phyloP scores from a whole-genome alignment of 2,888 invertebrate genomes.

The Cryptosula pallasiana region DNA sequence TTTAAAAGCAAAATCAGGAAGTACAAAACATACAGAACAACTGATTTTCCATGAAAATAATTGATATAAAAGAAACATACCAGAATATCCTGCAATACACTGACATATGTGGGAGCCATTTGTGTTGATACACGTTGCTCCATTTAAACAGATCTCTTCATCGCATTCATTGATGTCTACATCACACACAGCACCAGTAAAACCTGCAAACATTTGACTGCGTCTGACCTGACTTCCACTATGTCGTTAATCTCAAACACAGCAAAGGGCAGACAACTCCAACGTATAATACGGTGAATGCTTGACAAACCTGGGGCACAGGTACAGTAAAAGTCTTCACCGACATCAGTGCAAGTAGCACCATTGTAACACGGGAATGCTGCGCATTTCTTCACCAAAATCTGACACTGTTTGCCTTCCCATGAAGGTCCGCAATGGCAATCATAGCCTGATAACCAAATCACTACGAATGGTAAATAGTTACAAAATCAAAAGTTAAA shows the following conservation, averaged over 20 bases:
- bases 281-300: slow-evolving; percentile 27
- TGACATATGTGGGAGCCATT: slow-evolving; percentile 44
- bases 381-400: slow-evolving; percentile 84
- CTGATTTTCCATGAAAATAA: too few species aligned
- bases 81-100: slow-evolving; percentile 39
- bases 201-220: slow-evolving; percentile 2
- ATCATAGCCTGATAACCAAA: background rate
- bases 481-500: background rate
- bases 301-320: slow-evolving; percentile 57
- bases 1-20: too few species aligned
- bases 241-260: background rate
- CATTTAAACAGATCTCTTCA: slow-evolving; percentile 50
- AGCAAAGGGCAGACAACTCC: background rate
- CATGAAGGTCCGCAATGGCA: slow-evolving; percentile 19
- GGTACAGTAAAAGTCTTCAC: slow-evolving; percentile 82
- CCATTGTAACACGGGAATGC: slow-evolving; percentile 94
- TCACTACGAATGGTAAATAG: too few species aligned
- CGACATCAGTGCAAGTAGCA: slow-evolving; percentile 75
- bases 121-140: slow-evolving; percentile 40
- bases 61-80: too few species aligned
- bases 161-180: slow-evolving; percentile 86
- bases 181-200: slow-evolving; percentile 69
- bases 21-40: too few species aligned
- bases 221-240: too few species aligned
- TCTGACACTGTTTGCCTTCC: slow-evolving; percentile 62